Conservation (phyloP, 1,140 invertebrate genomes). For the Teleogryllus occipitalis region DNA sequence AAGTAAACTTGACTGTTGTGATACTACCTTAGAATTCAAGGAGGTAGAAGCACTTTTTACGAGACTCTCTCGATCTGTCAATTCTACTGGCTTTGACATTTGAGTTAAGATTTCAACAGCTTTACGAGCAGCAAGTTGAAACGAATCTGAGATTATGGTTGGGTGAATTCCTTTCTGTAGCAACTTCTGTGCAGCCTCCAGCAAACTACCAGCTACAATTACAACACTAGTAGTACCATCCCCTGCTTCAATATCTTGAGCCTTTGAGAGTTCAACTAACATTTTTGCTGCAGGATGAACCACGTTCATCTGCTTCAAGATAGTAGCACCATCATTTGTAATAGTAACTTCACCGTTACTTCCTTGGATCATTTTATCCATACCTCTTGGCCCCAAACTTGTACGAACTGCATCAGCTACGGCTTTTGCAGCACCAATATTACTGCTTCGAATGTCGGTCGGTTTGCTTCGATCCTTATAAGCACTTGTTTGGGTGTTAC, state of each 20-base stretch:
- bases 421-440: slow-evolving; percentile 97
- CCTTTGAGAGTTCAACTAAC: slow-evolving; percentile 96
- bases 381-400: slow-evolving; percentile 94
- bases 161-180: slow-evolving; percentile 94
- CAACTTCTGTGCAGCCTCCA: slow-evolving; percentile 91
- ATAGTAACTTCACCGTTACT: slow-evolving; percentile 97
- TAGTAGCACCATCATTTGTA: slow-evolving; percentile 99
- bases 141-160: slow-evolving; percentile 93
- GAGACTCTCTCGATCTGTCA: slow-evolving; percentile 79
- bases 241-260: slow-evolving; percentile 98
- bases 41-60: slow-evolving; percentile 94
- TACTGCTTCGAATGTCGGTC: slow-evolving; percentile 85
- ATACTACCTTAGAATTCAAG: slow-evolving; percentile 97
- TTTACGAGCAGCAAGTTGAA: slow-evolving; percentile 81
- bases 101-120: slow-evolving; percentile 77
- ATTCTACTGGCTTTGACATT: slow-evolving; percentile 81
- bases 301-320: slow-evolving; percentile 98
- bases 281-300: slow-evolving; percentile 99
- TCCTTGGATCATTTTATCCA: slow-evolving; percentile 99
- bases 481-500: slow-evolving; percentile 36
- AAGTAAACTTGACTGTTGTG: slow-evolving; percentile 89
- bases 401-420: slow-evolving; percentile 98
- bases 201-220: slow-evolving; percentile 87
- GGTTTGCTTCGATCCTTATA: slow-evolving; percentile 92
- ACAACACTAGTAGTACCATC: slow-evolving; percentile 98